A percentile compares a stretch with the other conserved stretches of the same genome.
These are phyloP conservation scores for Platygyra sinensis DNA, from an alignment of 64 coral and sea anemone genomes.

Conservation along the genomic window DNA sequence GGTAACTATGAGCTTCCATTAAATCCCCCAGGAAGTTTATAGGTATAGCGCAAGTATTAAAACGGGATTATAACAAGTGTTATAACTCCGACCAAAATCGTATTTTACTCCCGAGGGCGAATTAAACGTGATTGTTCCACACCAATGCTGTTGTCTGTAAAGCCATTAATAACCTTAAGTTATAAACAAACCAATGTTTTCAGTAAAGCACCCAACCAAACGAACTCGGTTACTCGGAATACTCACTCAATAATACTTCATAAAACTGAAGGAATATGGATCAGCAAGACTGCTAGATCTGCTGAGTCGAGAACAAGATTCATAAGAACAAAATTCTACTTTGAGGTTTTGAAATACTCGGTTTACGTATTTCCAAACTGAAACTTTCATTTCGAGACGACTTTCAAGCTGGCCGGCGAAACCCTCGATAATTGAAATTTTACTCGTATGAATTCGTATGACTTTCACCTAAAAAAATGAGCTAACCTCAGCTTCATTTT, in stretches of 20 bases:
- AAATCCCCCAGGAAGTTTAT: not conserved
- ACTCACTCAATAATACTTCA: not conserved
- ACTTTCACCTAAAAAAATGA: too few relatives aligned
- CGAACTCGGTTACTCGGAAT: not conserved
- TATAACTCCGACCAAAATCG: not conserved
- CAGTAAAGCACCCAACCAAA: not conserved
- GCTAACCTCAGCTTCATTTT: too few relatives aligned
- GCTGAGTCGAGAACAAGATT: too few relatives aligned
- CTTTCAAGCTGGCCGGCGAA: too few relatives aligned
- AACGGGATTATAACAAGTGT: not conserved
- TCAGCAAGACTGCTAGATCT: not conserved
- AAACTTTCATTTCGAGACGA: too few relatives aligned
- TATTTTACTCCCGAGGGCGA: too few relatives aligned
- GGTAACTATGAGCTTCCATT: not conserved
- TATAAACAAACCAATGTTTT: constrained; percentile 1
- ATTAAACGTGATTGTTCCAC: not conserved
- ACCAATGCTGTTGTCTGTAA: not conserved
- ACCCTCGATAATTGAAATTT: too few relatives aligned
- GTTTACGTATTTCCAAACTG: too few relatives aligned
- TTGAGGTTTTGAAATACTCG: too few relatives aligned
- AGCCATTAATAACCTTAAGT: not conserved
- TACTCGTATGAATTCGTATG: too few relatives aligned
- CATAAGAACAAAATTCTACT: too few relatives aligned
- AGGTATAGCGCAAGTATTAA: not conserved
- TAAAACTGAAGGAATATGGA: not conserved